A percentile compares a stretch with the other conserved stretches of the same genome.
Conservation (phyloP, 92 coral and sea anemone species). For the Parazoanthus swiftii region DNA sequence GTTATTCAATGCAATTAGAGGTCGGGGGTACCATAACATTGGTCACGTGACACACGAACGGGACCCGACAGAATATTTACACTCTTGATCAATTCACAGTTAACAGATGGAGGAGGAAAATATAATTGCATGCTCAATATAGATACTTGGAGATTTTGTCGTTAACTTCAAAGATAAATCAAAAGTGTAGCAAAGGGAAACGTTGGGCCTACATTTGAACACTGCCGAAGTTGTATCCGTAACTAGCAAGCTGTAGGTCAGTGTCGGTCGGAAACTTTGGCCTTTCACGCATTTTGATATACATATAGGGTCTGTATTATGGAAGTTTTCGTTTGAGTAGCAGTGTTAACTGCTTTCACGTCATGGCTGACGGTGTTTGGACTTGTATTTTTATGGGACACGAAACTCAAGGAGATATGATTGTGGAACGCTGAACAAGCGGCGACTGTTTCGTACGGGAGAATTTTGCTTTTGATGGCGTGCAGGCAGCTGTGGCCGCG, state of each 20-base stretch:
- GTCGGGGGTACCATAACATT: no score
- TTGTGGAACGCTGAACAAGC: background rate
- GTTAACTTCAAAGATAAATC: no score
- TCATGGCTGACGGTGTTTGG: background rate
- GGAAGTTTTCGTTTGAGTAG: background rate
- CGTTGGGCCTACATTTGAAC: background rate
- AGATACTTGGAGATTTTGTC: background rate
- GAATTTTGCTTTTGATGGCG: conserved; percentile 38
- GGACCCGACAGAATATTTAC: background rate
- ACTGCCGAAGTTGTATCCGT: background rate
- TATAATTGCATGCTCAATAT: background rate
- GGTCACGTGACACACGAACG: background rate
- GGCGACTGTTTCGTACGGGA: background rate
- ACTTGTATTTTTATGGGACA: background rate
- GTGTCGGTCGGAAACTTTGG: background rate
- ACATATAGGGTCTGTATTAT: background rate
- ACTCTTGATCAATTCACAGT: background rate
- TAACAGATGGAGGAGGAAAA: background rate
- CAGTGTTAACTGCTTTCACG: background rate
- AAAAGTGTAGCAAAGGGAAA: background rate
- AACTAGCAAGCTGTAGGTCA: no score
- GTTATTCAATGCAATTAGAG: no score
- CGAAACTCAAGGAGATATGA: background rate
- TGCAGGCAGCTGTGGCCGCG: conserved; percentile 8
- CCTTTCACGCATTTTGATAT: background rate